Evolutionary conservation across 2,797 vertebrate genomes (phyloP), one percentile per base, ranked within the genome.

Genomic region (Eidolon dupreanum): DNA sequence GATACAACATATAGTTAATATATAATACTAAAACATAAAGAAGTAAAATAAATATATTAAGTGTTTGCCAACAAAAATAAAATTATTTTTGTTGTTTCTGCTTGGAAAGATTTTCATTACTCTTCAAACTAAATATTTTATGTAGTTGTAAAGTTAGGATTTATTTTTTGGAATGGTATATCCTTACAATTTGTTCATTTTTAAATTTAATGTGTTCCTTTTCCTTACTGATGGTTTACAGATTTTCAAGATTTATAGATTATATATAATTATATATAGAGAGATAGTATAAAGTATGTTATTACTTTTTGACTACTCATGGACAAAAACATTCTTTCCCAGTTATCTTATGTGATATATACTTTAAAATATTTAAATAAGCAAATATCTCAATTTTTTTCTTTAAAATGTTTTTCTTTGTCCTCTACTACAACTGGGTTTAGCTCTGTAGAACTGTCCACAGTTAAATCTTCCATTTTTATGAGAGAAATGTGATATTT

Each of bases 341-440:
- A 49, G 2, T 85, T 84, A 65, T 55, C 31, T 13, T 84, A 26
- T 74, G 75, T 84, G 49, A 55, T n/a, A 3, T 43, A 68, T 5
- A 43, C 22, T 63, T 92, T 85, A 36, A 81, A 88, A 65, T 88
- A 92, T 77, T 75, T 84, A 59, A 95, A 77, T 70, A 92, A 8
- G 20, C 24, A 63, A 57, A 19, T 26, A 6, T 93, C 43, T 89
- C 46, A 51, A 26, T n/a, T 33, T 88, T 96, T 65, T 61, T 11
- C 9, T 83, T 86, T 71, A 53, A 86, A 65, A 61, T 79, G 17
- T 33, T 85, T 85, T 83, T 16, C 33, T 70, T 81, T 87, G 6
- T 6, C 2, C 4, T 46, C 51, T 63, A 63, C 5, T 9, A 38
- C 19, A 88, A 16, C 17, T 73, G 15, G 31, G 33, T 73, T 43